phyloP scores from a whole-genome alignment of 92 coral and sea anemone species.

The Umimayanthus chanpuru region DNA sequence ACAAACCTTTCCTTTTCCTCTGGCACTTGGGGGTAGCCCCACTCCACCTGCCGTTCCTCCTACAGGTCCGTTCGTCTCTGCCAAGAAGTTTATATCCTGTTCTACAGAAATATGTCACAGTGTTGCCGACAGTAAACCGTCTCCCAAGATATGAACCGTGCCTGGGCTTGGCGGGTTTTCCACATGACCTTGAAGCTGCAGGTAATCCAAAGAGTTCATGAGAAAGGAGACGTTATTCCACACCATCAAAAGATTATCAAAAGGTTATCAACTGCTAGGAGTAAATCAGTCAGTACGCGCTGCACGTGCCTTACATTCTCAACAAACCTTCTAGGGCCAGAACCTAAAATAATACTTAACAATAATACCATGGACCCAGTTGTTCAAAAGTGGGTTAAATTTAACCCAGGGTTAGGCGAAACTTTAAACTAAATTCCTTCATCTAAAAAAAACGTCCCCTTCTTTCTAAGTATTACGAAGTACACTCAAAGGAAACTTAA shows the following conservation, averaged over 20 bases:
- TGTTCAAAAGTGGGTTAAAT: too few species aligned
- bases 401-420: not conserved
- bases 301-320: too few species aligned
- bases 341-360: too few species aligned
- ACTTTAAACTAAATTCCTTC: too few species aligned
- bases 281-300: too few species aligned
- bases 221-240: not conserved
- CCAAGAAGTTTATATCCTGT: conserved; percentile 63
- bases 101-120: conserved; percentile 61
- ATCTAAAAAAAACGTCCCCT: too few species aligned
- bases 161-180: conserved; percentile 35
- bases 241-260: too few species aligned
- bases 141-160: conserved; percentile 30
- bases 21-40: conserved; percentile 48
- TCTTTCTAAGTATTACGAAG: too few species aligned
- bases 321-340: too few species aligned
- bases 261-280: too few species aligned
- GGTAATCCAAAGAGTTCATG: not conserved
- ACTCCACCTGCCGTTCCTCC: conserved; percentile 61
- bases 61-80: conserved; percentile 51
- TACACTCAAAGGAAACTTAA: too few species aligned
- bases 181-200: conserved; percentile 33
- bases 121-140: conserved; percentile 41
- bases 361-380: too few species aligned
- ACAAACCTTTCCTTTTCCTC: conserved; percentile 53